Conservation (phyloP, 2,888 invertebrate genomes). For the Taenaris catops region DNA sequence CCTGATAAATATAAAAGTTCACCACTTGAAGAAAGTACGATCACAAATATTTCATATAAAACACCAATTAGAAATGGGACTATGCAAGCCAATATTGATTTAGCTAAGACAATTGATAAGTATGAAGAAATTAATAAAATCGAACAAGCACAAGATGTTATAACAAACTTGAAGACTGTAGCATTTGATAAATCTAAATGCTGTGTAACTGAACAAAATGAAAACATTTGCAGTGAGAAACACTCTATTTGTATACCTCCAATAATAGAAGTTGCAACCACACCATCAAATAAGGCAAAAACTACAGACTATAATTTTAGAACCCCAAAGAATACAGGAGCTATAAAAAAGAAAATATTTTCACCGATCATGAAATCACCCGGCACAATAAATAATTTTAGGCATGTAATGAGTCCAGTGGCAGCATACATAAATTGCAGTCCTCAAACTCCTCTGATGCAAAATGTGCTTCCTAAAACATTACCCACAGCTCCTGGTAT, state of each 20-base stretch:
- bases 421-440: conserved; percentile 56
- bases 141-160: too few relatives aligned
- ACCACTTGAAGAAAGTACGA: too few relatives aligned
- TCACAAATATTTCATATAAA: too few relatives aligned
- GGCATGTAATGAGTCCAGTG: conserved; percentile 57
- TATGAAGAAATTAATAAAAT: too few relatives aligned
- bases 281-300: background rate
- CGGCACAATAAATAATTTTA: conserved; percentile 37
- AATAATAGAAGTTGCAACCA: background rate
- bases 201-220: too few relatives aligned
- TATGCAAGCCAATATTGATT: too few relatives aligned
- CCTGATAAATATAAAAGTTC: too few relatives aligned
- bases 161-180: too few relatives aligned
- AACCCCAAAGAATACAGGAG: conserved; percentile 38
- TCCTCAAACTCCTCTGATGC: conserved; percentile 47
- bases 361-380: conserved; percentile 39
- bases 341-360: conserved; percentile 32
- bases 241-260: background rate
- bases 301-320: conserved; percentile 30
- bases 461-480: conserved; percentile 51
- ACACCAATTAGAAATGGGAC: too few relatives aligned
- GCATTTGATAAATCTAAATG: too few relatives aligned
- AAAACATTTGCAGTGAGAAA: background rate
- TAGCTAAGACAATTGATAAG: too few relatives aligned
- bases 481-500: conserved; percentile 28